Evolutionary conservation across 2,797 vertebrate species (phyloP).

Genomic region (Hippoglossus hippoglossus): DNA sequence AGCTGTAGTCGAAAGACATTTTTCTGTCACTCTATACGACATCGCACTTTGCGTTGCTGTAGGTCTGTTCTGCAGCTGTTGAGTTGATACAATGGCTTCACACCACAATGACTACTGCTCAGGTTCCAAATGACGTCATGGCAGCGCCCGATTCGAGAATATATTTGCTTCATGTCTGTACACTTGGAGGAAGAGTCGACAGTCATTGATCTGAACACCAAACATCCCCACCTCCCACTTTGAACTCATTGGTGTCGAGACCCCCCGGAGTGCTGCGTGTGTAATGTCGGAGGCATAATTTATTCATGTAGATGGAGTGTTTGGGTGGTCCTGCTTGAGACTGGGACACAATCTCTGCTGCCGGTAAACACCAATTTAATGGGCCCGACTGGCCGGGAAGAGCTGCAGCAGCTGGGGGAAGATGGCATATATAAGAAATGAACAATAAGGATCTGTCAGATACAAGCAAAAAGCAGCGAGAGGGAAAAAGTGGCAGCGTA

Average conservation of each 20-base stretch:
- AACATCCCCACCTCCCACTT: slow-evolving; percentile 22
- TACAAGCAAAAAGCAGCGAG: slow-evolving; percentile 65
- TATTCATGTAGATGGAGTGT: slow-evolving; percentile 74
- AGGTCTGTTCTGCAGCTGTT: too few relatives aligned
- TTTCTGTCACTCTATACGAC: too few relatives aligned
- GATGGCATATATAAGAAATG: slow-evolving; percentile 80
- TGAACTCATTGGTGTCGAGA: slow-evolving; percentile 33
- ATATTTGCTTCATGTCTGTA: background rate
- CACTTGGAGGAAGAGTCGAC: background rate
- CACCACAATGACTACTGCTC: background rate
- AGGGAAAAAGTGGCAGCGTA: slow-evolving; percentile 66
- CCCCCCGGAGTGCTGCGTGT: slow-evolving; percentile 35
- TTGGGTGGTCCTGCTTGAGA: slow-evolving; percentile 62
- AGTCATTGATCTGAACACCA: slow-evolving; percentile 6
- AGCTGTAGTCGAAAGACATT: too few relatives aligned
- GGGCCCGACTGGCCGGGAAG: slow-evolving; percentile 64
- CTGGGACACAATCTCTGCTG: slow-evolving; percentile 70
- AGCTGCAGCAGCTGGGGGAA: slow-evolving; percentile 59
- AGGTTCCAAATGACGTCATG: background rate
- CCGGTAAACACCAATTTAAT: slow-evolving; percentile 79
- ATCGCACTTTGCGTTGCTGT: too few relatives aligned
- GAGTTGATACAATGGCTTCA: too few relatives aligned
- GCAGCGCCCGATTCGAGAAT: background rate
- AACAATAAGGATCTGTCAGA: slow-evolving; percentile 78
- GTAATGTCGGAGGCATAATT: slow-evolving; percentile 72